Base-by-base conservation (phyloP, 2,113 vertebrate species). In the Vulpes ferrilata region DNA sequence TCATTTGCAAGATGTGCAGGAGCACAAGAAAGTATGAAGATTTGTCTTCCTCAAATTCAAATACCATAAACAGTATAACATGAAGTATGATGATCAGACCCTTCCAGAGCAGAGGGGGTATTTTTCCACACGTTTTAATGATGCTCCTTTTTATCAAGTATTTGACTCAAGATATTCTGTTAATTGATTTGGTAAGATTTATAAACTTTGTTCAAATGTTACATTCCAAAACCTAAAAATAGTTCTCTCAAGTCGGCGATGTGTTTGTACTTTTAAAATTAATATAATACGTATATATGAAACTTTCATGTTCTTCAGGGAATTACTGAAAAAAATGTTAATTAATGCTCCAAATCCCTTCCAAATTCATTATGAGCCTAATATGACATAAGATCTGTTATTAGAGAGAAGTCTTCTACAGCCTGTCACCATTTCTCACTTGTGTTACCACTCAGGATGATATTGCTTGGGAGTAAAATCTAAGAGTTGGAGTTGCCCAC, bases 381-480 rank as follows among this genome's bases (percentile, higher is more conserved):
- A 93, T 90, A 30, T 73, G 84, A 90, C 85, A 69, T 74, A 79
- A 95, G 76, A 95, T 9, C 19, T 95, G 90, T 83, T 95, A 93
- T 53, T 62, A 84, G 7, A 35, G 22, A 87, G 87, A 69, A 80
- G 51, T 3, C 15, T 76, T 96, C 53, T 69, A 48, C 17, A 90
- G 27, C 11, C 80, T 92, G 53, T 87, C 84, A 71, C 74, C n/a
- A 65, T 92, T 87, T 76, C n/a, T 94, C 82, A 64, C 74, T 55
- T 81, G 11, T 96, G 35, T 90, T 90, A 78, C 91, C 73, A 81
- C 76, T 90, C 82, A 81, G 51, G 30, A 43, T 73, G 80, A 38
- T 57, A 88, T 90, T 88, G 87, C 20, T 43, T 20, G 17, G 62
- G 27, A 96, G 48, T 85, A 53, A 53, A 65, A 65, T 93, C 32